Conservation (phyloP, 1,140 invertebrate genomes). For the Doryteuthis pealeii region DNA sequence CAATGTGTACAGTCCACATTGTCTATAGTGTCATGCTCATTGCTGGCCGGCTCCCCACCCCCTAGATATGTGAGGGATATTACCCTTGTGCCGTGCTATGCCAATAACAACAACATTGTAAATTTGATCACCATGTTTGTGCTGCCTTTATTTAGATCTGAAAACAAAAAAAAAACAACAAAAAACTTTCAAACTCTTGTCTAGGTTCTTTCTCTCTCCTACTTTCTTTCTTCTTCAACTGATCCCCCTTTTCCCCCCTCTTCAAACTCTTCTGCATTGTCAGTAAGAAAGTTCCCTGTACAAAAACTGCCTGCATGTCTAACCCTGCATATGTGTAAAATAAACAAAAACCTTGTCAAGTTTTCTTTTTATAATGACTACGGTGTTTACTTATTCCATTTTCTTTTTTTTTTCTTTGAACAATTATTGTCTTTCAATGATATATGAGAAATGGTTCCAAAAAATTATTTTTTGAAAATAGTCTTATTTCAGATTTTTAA, state of each 20-base stretch:
- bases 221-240: not conserved
- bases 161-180: no score
- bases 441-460: no score
- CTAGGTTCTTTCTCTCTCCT: not conserved
- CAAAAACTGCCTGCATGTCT: conserved; percentile 2
- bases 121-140: not conserved
- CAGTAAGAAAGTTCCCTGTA: not conserved
- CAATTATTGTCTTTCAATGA: no score
- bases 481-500: no score
- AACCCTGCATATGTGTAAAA: conserved; percentile 7
- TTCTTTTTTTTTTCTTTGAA: no score
- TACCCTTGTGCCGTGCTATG: not conserved
- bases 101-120: not conserved
- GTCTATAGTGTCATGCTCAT: not conserved
- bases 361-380: conserved; percentile 7
- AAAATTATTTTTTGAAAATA: no score
- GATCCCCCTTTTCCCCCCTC: no score
- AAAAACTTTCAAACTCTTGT: not conserved
- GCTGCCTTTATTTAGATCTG: conserved; percentile 1
- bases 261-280: not conserved
- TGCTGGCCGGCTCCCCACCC: no score
- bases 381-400: no score
- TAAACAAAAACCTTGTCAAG: not conserved
- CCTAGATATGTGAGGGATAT: not conserved
- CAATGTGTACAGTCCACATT: conserved; percentile 4